phyloP scores from a whole-genome alignment of 2,888 invertebrate genomes.

The Celastrina argiolus region DNA sequence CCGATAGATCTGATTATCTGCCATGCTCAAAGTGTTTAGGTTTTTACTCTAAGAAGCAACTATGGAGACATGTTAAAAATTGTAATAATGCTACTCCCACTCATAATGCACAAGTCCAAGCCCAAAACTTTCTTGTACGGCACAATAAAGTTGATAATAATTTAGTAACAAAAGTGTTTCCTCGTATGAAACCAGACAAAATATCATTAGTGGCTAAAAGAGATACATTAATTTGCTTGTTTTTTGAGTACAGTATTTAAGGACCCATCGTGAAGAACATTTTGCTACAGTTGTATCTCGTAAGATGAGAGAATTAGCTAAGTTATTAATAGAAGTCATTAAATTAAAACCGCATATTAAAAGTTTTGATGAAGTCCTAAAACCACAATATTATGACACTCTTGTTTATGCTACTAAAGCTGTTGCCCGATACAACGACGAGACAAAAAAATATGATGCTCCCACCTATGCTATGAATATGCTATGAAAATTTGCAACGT shows the following conservation, averaged over 20 bases:
- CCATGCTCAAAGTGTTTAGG: conserved; percentile 30
- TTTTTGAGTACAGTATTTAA: conserved; percentile 34
- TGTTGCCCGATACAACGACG: no score
- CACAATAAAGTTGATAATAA: conserved; percentile 27
- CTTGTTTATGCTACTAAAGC: no score
- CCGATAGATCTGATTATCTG: no score
- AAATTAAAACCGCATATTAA: conserved; percentile 33
- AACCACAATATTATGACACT: no score
- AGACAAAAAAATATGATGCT: no score
- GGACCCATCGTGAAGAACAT: conserved; percentile 35
- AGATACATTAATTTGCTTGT: conserved; percentile 35
- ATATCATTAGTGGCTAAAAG: conserved; percentile 36
- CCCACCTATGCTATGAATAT: no score
- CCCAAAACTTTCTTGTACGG: conserved; percentile 38
- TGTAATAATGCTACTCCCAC: conserved; percentile 25
- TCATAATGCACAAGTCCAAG: conserved; percentile 38
- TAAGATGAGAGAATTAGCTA: conserved; percentile 39
- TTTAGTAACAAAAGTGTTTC: conserved; percentile 37
- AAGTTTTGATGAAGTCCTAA: conserved; percentile 32
- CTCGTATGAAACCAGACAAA: conserved; percentile 37
- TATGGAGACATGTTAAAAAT: conserved; percentile 30
- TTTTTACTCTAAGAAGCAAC: conserved; percentile 27
- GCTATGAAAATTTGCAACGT: no score
- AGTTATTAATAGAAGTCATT: conserved; percentile 37
- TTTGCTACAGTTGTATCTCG: conserved; percentile 34